Percentiles rank a stretch among this genome's conserved stretches.
These are phyloP conservation scores for Phyllostomus hastatus DNA, from an alignment of 2,113 vertebrate species.

Conservation along the genomic window DNA sequence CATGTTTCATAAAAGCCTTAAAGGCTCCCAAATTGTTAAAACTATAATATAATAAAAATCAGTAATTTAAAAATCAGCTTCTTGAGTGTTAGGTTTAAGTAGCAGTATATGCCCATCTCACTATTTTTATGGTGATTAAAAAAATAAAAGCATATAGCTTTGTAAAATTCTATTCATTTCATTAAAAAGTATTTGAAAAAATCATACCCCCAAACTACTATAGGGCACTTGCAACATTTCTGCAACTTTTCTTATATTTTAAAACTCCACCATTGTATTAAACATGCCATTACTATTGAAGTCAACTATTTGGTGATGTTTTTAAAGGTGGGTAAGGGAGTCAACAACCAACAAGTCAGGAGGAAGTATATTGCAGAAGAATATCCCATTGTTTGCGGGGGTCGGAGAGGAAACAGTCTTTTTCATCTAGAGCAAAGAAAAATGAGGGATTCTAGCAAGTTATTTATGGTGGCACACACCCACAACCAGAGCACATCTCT, in stretches of 20 bases:
- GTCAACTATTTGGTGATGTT: not conserved
- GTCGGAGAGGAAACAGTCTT: not conserved
- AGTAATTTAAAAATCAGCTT: not conserved
- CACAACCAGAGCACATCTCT: not conserved
- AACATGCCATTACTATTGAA: not conserved
- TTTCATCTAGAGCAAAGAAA: not conserved
- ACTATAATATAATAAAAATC: not conserved
- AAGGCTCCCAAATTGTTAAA: not conserved
- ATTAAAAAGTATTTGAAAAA: not conserved
- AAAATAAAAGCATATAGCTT: not conserved
- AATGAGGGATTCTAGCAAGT: not conserved
- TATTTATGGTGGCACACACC: not conserved
- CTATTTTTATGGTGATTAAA: not conserved
- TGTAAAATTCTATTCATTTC: conserved; percentile 10
- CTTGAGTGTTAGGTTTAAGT: not conserved
- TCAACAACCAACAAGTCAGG: not conserved
- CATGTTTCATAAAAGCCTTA: conserved; percentile 18
- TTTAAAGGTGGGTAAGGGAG: not conserved
- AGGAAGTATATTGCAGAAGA: not conserved
- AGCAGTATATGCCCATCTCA: not conserved
- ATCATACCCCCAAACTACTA: not conserved
- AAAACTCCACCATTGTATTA: not conserved
- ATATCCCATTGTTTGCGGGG: not conserved
- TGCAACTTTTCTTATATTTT: not conserved
- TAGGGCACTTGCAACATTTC: fast-evolving